A percentile compares a stretch with the other conserved stretches of the same genome.
These are phyloP conservation scores for Aphis craccivora DNA, from an alignment of 1,140 invertebrate species.

Conservation along the genomic window DNA sequence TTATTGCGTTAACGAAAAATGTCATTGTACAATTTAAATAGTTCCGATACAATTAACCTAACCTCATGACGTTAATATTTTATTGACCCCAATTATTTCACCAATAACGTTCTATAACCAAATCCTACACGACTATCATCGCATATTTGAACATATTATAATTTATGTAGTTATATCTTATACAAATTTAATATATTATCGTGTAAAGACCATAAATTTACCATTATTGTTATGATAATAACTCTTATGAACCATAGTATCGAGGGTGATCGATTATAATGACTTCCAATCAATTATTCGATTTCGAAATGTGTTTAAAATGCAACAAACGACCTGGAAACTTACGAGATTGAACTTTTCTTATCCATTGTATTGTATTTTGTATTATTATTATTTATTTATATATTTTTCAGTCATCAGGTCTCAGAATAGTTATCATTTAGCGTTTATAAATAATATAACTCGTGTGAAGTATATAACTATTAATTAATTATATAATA, in stretches of 20 bases:
- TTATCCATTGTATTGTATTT: not conserved
- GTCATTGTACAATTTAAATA: slow-evolving; percentile 27
- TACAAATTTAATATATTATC: too few species aligned
- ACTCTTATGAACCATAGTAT: not conserved
- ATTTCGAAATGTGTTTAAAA: not conserved
- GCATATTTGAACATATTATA: not conserved
- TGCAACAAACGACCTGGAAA: too few species aligned
- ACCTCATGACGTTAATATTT: slow-evolving; percentile 25
- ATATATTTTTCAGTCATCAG: not conserved
- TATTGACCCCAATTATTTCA: slow-evolving; percentile 48
- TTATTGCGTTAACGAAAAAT: slow-evolving; percentile 27
- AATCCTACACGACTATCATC: not conserved
- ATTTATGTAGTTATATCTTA: not conserved
- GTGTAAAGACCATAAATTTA: not conserved
- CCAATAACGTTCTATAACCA: not conserved
- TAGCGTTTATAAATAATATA: not conserved
- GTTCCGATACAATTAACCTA: slow-evolving; percentile 45
- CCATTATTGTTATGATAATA: not conserved
- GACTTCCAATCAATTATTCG: not conserved
- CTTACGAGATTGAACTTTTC: not conserved
- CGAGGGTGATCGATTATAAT: not conserved
- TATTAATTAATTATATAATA: not conserved
- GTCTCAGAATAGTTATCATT: not conserved
- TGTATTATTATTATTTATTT: not conserved
- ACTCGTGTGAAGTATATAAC: not conserved